Evolutionary conservation across 2,797 vertebrate species (phyloP).

Genomic region (Enoplosus armatus): DNA sequence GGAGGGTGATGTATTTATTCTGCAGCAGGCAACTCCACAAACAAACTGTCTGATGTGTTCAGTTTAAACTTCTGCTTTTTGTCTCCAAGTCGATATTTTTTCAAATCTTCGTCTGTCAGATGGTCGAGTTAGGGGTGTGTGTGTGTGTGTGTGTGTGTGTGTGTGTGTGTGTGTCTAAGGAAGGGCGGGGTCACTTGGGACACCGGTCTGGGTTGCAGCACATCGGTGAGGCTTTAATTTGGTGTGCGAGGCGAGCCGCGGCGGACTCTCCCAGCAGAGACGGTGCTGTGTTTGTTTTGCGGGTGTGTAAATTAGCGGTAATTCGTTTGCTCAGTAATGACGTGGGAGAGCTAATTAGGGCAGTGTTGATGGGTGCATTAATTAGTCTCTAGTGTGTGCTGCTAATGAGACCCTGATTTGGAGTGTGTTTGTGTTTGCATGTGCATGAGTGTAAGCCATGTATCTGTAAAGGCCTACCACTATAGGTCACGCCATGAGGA

Average conservation of each 20-base stretch:
- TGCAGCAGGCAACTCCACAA: constrained; percentile 11
- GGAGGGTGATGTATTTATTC: constrained; percentile 22
- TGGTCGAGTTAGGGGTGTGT: background rate
- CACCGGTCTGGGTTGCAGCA: constrained; percentile 36
- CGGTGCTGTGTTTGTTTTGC: constrained; percentile 86
- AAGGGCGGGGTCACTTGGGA: constrained; percentile 54
- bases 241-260: constrained; percentile 57
- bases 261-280: constrained; percentile 79
- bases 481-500: constrained; percentile 66
- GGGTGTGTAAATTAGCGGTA: constrained; percentile 86
- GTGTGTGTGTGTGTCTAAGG: background rate
- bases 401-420: constrained; percentile 86
- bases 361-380: constrained; percentile 87
- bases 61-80: background rate
- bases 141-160: background rate
- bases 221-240: constrained; percentile 66
- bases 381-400: constrained; percentile 87
- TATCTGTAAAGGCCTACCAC: constrained; percentile 66
- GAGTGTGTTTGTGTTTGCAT: constrained; percentile 73
- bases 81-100: background rate
- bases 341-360: constrained; percentile 87
- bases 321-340: constrained; percentile 89
- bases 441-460: constrained; percentile 65
- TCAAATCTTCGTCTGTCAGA: constrained; percentile 1
- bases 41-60: background rate